Evolutionary conservation across 2,888 invertebrate genomes (phyloP).

Genomic region (Conistra vaccinii): DNA sequence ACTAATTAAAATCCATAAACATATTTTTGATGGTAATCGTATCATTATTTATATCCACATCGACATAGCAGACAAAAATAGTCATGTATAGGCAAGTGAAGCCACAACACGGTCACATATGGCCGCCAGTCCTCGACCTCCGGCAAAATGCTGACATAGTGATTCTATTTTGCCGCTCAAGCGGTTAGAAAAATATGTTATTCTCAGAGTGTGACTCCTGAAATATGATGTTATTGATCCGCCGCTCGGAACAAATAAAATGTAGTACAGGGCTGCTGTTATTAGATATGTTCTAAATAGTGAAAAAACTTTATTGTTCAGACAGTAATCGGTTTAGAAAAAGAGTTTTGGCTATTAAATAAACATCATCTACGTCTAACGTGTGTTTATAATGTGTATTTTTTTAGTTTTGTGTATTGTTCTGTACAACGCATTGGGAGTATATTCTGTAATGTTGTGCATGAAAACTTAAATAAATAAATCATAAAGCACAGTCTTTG

Average conservation of each 20-base stretch:
- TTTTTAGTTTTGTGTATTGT: too few species aligned
- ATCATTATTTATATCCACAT: slow-evolving; percentile 9
- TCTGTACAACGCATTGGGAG: too few species aligned
- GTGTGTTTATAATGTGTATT: too few species aligned
- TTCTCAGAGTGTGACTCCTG: slow-evolving; percentile 71
- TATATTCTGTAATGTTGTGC: too few species aligned
- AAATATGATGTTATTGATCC: slow-evolving; percentile 74
- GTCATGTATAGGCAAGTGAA: slow-evolving; percentile 44
- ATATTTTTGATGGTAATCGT: background rate
- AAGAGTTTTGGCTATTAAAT: background rate
- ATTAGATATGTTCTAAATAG: background rate
- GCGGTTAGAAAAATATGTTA: slow-evolving; percentile 79
- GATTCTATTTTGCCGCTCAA: slow-evolving; percentile 73
- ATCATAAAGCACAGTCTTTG: background rate
- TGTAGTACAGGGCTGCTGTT: slow-evolving; percentile 23
- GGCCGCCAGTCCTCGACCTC: slow-evolving; percentile 72
- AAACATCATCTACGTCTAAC: too few species aligned
- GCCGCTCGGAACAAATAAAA: slow-evolving; percentile 53
- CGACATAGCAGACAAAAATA: slow-evolving; percentile 9
- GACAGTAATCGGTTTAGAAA: background rate
- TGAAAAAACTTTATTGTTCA: background rate
- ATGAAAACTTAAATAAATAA: too few species aligned
- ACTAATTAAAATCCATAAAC: background rate
- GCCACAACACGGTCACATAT: slow-evolving; percentile 75
- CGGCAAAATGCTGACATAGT: slow-evolving; percentile 75